Base-by-base conservation (phyloP, 2,888 invertebrate genomes). In the Kryphioiulus occultus region DNA sequence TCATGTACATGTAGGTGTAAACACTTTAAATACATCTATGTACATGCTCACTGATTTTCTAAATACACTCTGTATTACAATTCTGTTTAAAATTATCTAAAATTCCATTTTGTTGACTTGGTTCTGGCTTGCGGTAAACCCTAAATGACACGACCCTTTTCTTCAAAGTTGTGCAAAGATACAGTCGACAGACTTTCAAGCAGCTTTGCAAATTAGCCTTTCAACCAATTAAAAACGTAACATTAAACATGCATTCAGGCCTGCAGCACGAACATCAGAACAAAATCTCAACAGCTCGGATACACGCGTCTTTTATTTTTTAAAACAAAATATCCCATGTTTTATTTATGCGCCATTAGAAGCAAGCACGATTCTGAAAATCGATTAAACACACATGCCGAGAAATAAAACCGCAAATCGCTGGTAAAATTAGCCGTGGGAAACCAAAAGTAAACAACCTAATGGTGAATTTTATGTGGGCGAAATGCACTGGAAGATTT, bases 371-470 rank as follows among this genome's bases (percentile, higher is more conserved):
- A 53, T 19, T 53, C 53, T 0, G n/a, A n/a, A 53, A 53, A 53
- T 53, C 53, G 53, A 53, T 53, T 53, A 53, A 53, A n/a, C 12
- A 53, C 53, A 53, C 53, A 53, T 53, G 53, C n/a, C 53, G 53
- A n/a, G n/a, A n/a, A 53, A 53, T 53, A 53, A 53, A 53, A 53
- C 53, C 53, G n/a, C 53, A 53, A 53, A 53, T 53, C 53, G 53
- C n/a, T 53, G 19, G n/a, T n/a, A 53, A 53, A 53, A 53, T 53
- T 53, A 19, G 53, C 53, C 53, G 17, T 53, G 53, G 53, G 53
- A 53, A 53, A 53, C 53, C 53, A 53, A 53, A 53, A 53, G 53
- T n/a, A 53, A 53, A 53, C 53, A 53, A 5, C 53, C 19, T 44
- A 44, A 44, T 53, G 53, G 53, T 19, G 17, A 17, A 53, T 47